Evolutionary conservation across 1,140 invertebrate genomes (phyloP), one percentile per base, ranked within the genome.

Genomic region (Drosophila mayri): DNA sequence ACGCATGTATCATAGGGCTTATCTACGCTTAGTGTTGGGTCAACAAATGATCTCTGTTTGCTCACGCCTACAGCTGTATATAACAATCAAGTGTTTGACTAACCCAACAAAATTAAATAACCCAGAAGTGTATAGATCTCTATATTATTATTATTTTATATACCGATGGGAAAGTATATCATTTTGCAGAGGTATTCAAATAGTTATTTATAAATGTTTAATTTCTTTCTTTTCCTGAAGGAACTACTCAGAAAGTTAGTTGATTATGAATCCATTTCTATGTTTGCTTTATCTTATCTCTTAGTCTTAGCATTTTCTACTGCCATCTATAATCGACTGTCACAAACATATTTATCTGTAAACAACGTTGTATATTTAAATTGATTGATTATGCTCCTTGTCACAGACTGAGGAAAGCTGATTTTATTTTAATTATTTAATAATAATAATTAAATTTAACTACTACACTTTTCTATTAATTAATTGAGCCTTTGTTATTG

Each of bases 1-100:
- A 86, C 49, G 28, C 32, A 54, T 37, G 50, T 49, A 43, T 37
- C 52, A 47, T 54, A 58, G 37, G 50, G 40, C 16, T 55, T 76
- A 76, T 76, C 74, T 70, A 37, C 41, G 41, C 2, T 3, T 8
- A 25, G 50, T 28, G 46, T 70, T 59, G 43, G 65, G 66, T 72
- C 52, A 72, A 71, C 43, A 71, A 70, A 72, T 65, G 43, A 22
- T 20, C 28, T 22, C 9, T 40, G 37, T 60, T 60, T 32, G 54
- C 18, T 22, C 4, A 14, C 20, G 41, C 55, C 28, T 32, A 38
- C 3, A 20, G n/a, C 32, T 28, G 10, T 12, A 25, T 37, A 11
- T 65, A 52, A 30, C 12, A 44, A 28, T 63, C 43, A 47, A 61
- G n/a, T 47, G 41, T 38, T 25, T 41, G 8, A 40, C 9, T 12